phyloP scores from a whole-genome alignment of 1,140 invertebrate genomes.

The Panonychus citri region DNA sequence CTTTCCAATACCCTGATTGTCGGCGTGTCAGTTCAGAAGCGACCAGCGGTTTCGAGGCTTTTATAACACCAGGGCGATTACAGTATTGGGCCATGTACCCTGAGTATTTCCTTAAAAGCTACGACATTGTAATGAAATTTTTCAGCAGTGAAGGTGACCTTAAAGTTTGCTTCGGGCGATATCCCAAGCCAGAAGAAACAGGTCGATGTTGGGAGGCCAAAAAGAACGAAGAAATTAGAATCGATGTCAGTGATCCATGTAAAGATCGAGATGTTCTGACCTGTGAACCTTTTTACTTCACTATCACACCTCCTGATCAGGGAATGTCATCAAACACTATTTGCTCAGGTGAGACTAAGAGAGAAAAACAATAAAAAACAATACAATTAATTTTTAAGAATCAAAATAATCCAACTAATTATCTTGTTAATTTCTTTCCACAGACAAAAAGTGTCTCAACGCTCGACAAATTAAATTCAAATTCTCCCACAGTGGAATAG shows the following conservation, averaged over 20 bases:
- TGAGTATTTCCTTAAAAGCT: slow-evolving; percentile 8
- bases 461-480: neutral
- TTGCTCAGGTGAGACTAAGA: neutral
- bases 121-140: neutral
- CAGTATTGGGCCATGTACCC: slow-evolving; percentile 12
- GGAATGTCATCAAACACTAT: neutral
- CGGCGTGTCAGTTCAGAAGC: neutral
- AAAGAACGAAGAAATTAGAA: neutral
- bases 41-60: neutral
- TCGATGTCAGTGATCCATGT: neutral
- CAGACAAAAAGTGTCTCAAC: neutral
- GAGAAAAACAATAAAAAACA: neutral
- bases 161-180: neutral
- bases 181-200: neutral
- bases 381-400: neutral
- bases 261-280: neutral
- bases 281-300: neutral
- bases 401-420: neutral
- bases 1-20: slow-evolving; percentile 7
- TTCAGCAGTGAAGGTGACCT: neutral
- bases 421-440: neutral
- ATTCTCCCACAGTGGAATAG: neutral
- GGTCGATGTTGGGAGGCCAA: neutral
- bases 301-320: neutral
- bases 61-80: slow-evolving; percentile 3